phyloP scores from a whole-genome alignment of 2,113 vertebrate genomes.

The Gopherus flavomarginatus region DNA sequence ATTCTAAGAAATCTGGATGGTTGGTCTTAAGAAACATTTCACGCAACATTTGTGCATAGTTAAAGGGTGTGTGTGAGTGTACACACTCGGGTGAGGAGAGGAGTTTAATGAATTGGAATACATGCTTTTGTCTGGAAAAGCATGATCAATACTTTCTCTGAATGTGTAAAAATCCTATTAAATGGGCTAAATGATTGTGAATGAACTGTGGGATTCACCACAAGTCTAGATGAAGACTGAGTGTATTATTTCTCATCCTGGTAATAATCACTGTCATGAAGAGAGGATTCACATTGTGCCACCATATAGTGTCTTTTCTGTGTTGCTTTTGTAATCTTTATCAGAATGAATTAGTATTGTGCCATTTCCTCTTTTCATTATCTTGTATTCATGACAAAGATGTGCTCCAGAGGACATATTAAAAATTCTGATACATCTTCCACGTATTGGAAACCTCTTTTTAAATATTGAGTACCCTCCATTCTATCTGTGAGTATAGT shows the following conservation, averaged over 20 bases:
- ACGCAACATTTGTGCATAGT: not conserved
- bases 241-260: not conserved
- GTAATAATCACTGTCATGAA: not conserved
- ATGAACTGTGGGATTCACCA: not conserved
- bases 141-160: not conserved
- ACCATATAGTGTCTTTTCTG: not conserved
- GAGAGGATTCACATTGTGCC: constrained; percentile 2
- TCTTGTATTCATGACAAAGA: not conserved
- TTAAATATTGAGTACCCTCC: not conserved
- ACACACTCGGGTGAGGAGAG: not conserved
- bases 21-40: fast-evolving
- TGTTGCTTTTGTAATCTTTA: constrained; percentile 49
- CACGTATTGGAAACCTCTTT: not conserved
- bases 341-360: constrained; percentile 47
- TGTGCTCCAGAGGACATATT: too few relatives aligned
- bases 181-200: not conserved
- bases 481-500: constrained; percentile 7
- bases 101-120: not conserved
- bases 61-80: not conserved
- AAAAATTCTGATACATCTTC: too few relatives aligned
- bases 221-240: not conserved
- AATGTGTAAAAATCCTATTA: not conserved
- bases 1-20: fast-evolving
- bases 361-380: constrained; percentile 31
- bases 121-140: not conserved